Evolutionary conservation across 2,113 vertebrate genomes (phyloP).

Genomic region (Xiphophorus couchianus): DNA sequence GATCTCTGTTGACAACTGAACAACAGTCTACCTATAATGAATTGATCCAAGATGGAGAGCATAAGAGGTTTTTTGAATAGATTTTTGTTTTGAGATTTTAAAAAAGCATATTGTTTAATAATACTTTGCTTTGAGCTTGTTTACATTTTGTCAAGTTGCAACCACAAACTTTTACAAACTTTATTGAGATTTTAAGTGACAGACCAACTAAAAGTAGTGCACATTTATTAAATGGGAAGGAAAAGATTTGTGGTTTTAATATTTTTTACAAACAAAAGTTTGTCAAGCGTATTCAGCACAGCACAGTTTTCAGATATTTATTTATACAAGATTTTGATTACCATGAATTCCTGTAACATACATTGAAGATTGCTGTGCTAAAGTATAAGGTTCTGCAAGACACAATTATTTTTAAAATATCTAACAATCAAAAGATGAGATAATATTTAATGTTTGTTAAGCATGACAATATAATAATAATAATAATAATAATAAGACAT

Average conservation of each 20-base stretch:
- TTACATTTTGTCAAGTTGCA: neutral
- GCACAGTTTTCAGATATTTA: neutral
- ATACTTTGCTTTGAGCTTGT: too few species aligned
- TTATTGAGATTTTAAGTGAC: neutral
- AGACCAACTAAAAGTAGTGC: neutral
- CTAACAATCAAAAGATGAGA: too few species aligned
- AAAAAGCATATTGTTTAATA: neutral
- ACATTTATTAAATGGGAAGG: neutral
- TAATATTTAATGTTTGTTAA: slow-evolving; percentile 22
- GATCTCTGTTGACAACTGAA: slow-evolving; percentile 6
- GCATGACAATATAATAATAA: slow-evolving; percentile 14
- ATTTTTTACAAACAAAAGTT: neutral
- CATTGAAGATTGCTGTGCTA: neutral
- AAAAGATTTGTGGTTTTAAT: neutral
- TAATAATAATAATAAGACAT: slow-evolving; percentile 4
- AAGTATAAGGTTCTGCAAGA: neutral
- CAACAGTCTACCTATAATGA: slow-evolving; percentile 1
- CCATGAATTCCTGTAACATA: neutral
- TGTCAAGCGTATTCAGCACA: too few species aligned
- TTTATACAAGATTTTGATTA: neutral
- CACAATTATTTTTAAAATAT: neutral
- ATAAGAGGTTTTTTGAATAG: too few species aligned
- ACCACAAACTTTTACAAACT: neutral
- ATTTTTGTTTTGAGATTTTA: neutral
- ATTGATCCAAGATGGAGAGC: neutral